These are phyloP conservation scores for Eumaeus atala DNA, from an alignment of 1,140 invertebrate genomes.

Conservation along the genomic window DNA sequence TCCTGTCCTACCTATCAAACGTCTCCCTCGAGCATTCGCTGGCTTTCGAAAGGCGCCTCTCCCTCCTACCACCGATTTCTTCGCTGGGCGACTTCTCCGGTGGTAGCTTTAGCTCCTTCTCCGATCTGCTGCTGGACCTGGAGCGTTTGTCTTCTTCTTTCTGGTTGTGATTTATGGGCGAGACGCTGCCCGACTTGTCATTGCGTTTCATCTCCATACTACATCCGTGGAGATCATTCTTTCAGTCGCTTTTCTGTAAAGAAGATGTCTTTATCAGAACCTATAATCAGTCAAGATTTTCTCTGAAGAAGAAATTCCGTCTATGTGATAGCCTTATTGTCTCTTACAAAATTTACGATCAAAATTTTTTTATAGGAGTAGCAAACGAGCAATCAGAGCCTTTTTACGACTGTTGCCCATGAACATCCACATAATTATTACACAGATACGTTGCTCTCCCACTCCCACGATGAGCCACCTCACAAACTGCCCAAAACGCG, in stretches of 20 bases:
- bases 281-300: too few relatives aligned
- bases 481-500: too few relatives aligned
- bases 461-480: too few relatives aligned
- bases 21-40: conserved; percentile 53
- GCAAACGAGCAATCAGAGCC: too few relatives aligned
- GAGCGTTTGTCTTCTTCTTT: conserved; percentile 44
- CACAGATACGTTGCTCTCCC: too few relatives aligned
- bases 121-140: conserved; percentile 44
- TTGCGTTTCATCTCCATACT: conserved; percentile 65
- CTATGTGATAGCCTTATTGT: too few relatives aligned
- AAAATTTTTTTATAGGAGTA: too few relatives aligned
- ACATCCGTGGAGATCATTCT: conserved; percentile 36
- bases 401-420: too few relatives aligned
- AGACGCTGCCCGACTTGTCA: conserved; percentile 59
- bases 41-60: conserved; percentile 46
- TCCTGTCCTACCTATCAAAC: conserved; percentile 44
- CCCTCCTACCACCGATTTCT: conserved; percentile 41
- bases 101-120: conserved; percentile 48
- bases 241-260: conserved; percentile 16
- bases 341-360: too few relatives aligned
- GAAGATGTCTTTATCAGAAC: too few relatives aligned
- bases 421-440: too few relatives aligned
- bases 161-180: conserved; percentile 46
- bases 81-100: conserved; percentile 57
- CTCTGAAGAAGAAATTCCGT: too few relatives aligned